Percentiles rank a stretch among this genome's conserved stretches.
Conservation (phyloP, 2,113 vertebrate genomes). For the Canis aureus region DNA sequence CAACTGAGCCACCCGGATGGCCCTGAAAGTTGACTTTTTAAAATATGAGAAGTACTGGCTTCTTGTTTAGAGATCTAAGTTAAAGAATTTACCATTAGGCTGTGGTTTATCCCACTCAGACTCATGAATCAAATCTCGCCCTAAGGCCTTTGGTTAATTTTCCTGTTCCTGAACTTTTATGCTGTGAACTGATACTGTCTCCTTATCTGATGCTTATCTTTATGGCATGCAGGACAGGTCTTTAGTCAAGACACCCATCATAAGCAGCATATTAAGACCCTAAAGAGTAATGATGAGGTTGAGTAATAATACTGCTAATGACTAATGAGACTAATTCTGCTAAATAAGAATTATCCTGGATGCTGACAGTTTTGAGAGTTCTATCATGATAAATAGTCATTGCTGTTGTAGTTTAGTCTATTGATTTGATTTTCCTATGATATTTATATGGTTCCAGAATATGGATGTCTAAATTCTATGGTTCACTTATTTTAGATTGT, state of each 20-base stretch:
- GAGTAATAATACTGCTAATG: neutral
- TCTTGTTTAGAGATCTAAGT: neutral
- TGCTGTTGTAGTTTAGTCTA: neutral
- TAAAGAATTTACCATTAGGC: neutral
- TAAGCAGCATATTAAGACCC: neutral
- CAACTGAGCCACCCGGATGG: neutral
- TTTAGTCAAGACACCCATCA: neutral
- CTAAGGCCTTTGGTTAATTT: neutral
- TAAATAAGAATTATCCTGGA: neutral
- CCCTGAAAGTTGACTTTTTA: neutral
- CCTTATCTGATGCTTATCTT: neutral
- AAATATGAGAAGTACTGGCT: neutral
- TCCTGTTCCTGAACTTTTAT: neutral
- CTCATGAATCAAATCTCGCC: neutral
- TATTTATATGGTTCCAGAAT: neutral
- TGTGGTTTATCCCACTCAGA: neutral
- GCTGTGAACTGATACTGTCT: neutral
- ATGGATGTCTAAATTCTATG: neutral
- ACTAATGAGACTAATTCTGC: neutral
- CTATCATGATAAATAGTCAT: neutral
- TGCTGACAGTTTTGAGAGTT: neutral
- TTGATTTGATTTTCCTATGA: slow-evolving; percentile 40
- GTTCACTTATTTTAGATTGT: neutral
- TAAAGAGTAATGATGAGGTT: neutral
- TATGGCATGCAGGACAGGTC: neutral